Conservation (phyloP, 2,113 vertebrate genomes). For the Brachypodius melanocephalos region DNA sequence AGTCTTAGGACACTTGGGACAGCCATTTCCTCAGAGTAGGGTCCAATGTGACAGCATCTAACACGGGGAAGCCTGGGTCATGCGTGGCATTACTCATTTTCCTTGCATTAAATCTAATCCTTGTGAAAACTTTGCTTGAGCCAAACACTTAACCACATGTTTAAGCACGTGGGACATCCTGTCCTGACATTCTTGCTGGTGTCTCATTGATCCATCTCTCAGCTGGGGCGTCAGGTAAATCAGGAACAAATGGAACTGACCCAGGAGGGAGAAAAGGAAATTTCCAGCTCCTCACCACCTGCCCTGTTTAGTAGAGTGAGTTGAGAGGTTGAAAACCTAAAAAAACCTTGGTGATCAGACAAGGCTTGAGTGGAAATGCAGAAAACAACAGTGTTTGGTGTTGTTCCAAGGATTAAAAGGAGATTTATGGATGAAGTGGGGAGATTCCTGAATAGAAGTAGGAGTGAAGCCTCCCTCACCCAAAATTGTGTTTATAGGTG, state of each 20-base stretch:
- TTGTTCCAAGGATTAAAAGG: neutral
- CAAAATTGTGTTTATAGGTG: neutral
- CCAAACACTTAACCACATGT: neutral
- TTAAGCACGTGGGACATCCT: neutral
- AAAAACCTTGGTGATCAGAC: neutral
- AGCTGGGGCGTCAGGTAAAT: neutral
- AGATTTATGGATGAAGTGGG: neutral
- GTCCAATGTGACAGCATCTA: neutral
- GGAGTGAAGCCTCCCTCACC: neutral
- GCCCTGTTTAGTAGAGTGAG: neutral
- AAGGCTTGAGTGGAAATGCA: neutral
- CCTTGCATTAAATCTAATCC: neutral
- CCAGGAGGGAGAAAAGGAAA: neutral
- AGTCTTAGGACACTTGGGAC: neutral
- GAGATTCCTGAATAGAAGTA: neutral
- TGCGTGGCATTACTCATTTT: neutral
- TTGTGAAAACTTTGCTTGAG: neutral
- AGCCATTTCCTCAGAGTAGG: neutral
- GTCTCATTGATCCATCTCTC: neutral
- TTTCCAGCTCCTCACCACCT: neutral
- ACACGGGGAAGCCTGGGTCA: neutral
- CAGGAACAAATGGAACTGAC: neutral
- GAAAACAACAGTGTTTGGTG: accelerated
- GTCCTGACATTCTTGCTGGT: neutral
- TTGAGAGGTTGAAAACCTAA: neutral